Conservation (phyloP, 2,797 vertebrate species). For the Tympanoctomys barrerae region DNA sequence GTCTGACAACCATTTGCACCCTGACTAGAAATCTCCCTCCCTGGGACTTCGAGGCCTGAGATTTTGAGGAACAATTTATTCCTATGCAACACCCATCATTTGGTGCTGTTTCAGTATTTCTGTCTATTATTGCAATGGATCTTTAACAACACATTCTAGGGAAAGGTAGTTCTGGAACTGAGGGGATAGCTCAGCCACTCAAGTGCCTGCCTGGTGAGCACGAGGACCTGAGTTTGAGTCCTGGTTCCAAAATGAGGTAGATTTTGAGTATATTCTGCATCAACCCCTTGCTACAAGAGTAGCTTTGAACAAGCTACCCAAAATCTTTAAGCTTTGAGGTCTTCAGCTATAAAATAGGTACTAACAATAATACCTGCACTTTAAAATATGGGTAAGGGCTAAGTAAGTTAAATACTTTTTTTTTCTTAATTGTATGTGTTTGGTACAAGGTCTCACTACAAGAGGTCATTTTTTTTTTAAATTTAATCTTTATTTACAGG, state of each 20-base stretch:
- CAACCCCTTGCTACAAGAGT: background rate
- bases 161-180: background rate
- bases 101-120: too few relatives aligned
- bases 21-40: too few relatives aligned
- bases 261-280: background rate
- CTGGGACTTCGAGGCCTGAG: background rate
- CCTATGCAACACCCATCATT: too few relatives aligned
- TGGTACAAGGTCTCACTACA: too few relatives aligned
- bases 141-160: background rate
- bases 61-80: background rate
- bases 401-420: background rate
- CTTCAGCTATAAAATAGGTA: background rate
- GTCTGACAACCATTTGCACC: too few relatives aligned
- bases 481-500: too few relatives aligned
- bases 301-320: background rate
- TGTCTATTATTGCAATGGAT: background rate
- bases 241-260: background rate
- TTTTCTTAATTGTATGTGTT: too few relatives aligned
- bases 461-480: too few relatives aligned
- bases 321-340: background rate
- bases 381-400: background rate
- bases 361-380: background rate
- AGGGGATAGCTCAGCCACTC: too few relatives aligned
- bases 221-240: too few relatives aligned
- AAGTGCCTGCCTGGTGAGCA: too few relatives aligned